A percentile compares a stretch with the other conserved stretches of the same genome.
Evolutionary conservation across 2,797 vertebrate genomes (phyloP).

Genomic region (Lepus townsendii): DNA sequence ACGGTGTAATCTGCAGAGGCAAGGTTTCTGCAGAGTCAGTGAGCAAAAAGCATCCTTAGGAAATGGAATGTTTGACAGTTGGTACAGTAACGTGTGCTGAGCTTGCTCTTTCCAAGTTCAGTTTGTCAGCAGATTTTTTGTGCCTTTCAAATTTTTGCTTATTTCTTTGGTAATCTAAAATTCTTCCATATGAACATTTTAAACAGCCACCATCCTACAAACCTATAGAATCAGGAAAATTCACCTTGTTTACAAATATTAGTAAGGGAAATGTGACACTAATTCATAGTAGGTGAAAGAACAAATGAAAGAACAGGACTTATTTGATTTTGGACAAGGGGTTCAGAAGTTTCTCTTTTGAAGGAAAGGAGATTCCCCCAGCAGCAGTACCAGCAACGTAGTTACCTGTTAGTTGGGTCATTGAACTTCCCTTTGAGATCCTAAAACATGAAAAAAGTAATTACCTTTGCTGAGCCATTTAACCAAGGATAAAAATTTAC

Average conservation of each 20-base stretch:
- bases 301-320: neutral
- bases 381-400: neutral
- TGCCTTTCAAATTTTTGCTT: conserved; percentile 44
- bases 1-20: neutral
- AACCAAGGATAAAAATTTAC: neutral
- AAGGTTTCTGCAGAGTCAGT: conserved; percentile 35
- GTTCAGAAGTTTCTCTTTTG: neutral
- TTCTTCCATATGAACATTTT: conserved; percentile 39
- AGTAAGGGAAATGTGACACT: neutral
- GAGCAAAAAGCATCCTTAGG: conserved; percentile 36
- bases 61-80: neutral
- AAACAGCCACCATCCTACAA: neutral
- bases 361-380: neutral
- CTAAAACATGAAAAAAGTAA: neutral
- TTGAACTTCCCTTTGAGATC: neutral
- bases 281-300: neutral
- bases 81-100: neutral
- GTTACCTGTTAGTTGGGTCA: neutral
- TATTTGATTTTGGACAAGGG: neutral
- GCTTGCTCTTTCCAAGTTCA: conserved; percentile 39
- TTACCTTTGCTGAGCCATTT: neutral
- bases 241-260: neutral
- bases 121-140: conserved; percentile 54
- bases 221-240: conserved; percentile 8
- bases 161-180: conserved; percentile 50